phyloP scores from a whole-genome alignment of 2,113 vertebrate species.

The Oostethus manadensis region DNA sequence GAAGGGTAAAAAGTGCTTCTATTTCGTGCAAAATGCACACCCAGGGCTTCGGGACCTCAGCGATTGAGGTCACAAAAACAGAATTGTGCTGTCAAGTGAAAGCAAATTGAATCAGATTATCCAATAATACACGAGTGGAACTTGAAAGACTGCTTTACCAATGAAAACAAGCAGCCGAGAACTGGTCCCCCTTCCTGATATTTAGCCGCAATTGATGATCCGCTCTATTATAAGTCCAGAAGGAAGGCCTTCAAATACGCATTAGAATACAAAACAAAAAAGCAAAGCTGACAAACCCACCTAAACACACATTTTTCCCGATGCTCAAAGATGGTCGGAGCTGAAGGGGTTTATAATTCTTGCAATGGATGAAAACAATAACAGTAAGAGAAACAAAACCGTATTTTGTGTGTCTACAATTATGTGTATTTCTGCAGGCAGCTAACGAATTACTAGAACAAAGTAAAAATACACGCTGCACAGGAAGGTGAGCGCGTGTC shows the following conservation, averaged over 20 bases:
- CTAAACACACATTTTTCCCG: background rate
- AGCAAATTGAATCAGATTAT: background rate
- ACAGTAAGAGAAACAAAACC: too few relatives aligned
- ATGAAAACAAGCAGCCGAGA: background rate
- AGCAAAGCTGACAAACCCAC: background rate
- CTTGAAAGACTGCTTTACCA: background rate
- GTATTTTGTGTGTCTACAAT: too few relatives aligned
- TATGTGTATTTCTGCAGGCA: too few relatives aligned
- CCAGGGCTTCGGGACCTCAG: background rate
- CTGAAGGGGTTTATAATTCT: too few relatives aligned
- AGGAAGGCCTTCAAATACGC: background rate
- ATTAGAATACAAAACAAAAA: background rate
- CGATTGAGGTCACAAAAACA: background rate
- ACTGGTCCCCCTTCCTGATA: conserved; percentile 35
- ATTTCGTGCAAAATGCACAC: background rate
- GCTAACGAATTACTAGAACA: too few relatives aligned
- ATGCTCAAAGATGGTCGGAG: background rate
- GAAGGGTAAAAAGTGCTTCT: background rate
- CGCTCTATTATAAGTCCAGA: background rate
- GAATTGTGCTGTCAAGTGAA: background rate
- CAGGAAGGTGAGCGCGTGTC: too few relatives aligned
- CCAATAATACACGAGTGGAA: background rate
- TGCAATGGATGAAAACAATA: too few relatives aligned
- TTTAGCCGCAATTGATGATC: background rate
- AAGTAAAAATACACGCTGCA: too few relatives aligned